Conservation (phyloP, 2,113 vertebrate species). For the Hepsetus odoe region DNA sequence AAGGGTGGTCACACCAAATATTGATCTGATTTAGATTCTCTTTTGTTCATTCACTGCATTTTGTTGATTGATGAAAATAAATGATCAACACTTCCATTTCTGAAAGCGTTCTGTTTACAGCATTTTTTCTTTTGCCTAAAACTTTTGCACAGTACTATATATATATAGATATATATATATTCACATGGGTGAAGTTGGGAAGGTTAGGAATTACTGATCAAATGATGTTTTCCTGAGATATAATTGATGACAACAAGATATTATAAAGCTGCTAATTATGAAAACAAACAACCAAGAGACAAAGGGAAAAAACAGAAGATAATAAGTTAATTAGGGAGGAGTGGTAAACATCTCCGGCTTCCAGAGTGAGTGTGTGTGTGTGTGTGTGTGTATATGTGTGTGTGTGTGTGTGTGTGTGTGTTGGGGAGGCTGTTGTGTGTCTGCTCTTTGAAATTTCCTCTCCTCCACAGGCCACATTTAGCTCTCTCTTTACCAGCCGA, state of each 20-base stretch:
- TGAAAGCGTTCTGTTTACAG: too few species aligned
- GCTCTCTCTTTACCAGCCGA: conserved; percentile 39
- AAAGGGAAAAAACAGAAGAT: background rate
- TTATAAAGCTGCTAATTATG: background rate
- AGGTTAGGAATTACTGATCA: too few species aligned
- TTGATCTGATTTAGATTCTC: too few species aligned
- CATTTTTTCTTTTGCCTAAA: too few species aligned
- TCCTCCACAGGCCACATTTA: background rate
- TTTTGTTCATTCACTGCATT: too few species aligned
- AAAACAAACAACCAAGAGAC: background rate
- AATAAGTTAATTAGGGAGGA: background rate
- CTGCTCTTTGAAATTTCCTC: conserved; percentile 28
- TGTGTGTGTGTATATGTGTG: conserved; percentile 3
- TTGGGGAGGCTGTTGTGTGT: background rate
- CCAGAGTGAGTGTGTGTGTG: background rate
- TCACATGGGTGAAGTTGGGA: too few species aligned
- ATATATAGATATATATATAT: too few species aligned
- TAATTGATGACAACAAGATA: background rate
- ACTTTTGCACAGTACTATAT: too few species aligned
- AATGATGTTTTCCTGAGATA: background rate
- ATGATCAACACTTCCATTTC: too few species aligned
- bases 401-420: background rate
- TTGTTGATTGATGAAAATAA: too few species aligned
- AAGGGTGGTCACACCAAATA: too few species aligned
- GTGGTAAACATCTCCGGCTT: background rate